A percentile compares a stretch with the other conserved stretches of the same genome.
Conservation (phyloP, 92 coral and sea anemone genomes). For the Scolanthus callimorphus region DNA sequence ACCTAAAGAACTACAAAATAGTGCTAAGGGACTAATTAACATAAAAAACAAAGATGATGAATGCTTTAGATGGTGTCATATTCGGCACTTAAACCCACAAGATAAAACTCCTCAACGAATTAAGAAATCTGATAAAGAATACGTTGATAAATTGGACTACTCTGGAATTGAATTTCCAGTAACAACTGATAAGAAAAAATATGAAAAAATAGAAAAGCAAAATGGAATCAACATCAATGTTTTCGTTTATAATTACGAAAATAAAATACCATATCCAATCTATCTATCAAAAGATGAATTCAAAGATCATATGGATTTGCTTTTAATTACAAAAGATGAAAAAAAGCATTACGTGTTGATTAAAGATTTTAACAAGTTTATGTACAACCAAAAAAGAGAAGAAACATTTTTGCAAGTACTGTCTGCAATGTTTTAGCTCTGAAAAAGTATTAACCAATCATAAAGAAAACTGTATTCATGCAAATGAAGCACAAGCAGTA, state of each 20-base stretch:
- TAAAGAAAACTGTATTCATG: constrained; percentile 12
- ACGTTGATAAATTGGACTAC: constrained; percentile 7
- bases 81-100: constrained; percentile 20
- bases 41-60: constrained; percentile 17
- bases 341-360: constrained; percentile 23
- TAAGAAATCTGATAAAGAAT: constrained; percentile 10
- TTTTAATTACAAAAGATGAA: not conserved
- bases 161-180: constrained; percentile 22
- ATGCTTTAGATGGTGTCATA: constrained; percentile 43
- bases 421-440: constrained; percentile 29
- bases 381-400: constrained; percentile 7
- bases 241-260: constrained; percentile 42
- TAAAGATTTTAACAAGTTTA: constrained; percentile 24
- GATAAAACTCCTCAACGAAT: constrained; percentile 17
- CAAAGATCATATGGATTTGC: not conserved
- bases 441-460: constrained; percentile 11
- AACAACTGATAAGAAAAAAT: not conserved
- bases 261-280: constrained; percentile 18
- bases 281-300: constrained; percentile 24
- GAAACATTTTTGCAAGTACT: constrained; percentile 34
- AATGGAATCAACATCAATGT: constrained; percentile 23
- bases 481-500: constrained; percentile 26
- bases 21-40: constrained; percentile 28
- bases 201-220: constrained; percentile 15
- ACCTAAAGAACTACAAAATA: too few species aligned